phyloP scores from a whole-genome alignment of 1,140 invertebrate species.

The Drosophila serrata region DNA sequence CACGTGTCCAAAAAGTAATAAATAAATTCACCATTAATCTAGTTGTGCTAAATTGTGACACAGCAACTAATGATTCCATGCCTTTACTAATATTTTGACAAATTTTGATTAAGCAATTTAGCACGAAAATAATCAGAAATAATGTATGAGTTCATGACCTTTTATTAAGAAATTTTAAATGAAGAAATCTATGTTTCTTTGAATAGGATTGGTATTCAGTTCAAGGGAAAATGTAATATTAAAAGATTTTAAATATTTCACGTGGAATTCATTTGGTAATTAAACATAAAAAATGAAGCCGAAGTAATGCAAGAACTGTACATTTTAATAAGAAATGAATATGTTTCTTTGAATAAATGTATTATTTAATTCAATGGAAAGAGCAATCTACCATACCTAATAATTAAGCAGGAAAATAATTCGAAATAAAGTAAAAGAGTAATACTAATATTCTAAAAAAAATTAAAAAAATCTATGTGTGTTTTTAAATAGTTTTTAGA shows the following conservation, averaged over 20 bases:
- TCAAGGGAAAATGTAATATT: not conserved
- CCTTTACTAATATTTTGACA: not conserved
- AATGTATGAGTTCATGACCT: too few relatives aligned
- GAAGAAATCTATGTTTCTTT: not conserved
- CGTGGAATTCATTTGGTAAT: too few relatives aligned
- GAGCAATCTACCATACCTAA: not conserved
- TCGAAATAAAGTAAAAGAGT: too few relatives aligned
- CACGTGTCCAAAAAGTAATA: not conserved
- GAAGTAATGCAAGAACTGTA: too few relatives aligned
- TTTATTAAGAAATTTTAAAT: not conserved
- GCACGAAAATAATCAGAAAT: not conserved
- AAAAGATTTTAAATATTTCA: not conserved
- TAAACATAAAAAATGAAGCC: not conserved
- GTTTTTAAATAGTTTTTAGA: too few relatives aligned
- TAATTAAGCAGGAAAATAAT: not conserved
- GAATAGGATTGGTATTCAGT: not conserved
- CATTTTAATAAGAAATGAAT: not conserved
- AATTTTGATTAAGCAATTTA: conserved; percentile 1
- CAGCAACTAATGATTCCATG: not conserved
- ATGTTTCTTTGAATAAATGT: not conserved
- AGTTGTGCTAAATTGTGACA: not conserved
- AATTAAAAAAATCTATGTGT: too few relatives aligned
- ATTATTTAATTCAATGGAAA: not conserved
- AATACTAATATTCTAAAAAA: too few relatives aligned
- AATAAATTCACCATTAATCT: not conserved